These are phyloP conservation scores for Hyposmocoma kahamanoa DNA, from an alignment of 1,140 invertebrate genomes.

Conservation along the genomic window DNA sequence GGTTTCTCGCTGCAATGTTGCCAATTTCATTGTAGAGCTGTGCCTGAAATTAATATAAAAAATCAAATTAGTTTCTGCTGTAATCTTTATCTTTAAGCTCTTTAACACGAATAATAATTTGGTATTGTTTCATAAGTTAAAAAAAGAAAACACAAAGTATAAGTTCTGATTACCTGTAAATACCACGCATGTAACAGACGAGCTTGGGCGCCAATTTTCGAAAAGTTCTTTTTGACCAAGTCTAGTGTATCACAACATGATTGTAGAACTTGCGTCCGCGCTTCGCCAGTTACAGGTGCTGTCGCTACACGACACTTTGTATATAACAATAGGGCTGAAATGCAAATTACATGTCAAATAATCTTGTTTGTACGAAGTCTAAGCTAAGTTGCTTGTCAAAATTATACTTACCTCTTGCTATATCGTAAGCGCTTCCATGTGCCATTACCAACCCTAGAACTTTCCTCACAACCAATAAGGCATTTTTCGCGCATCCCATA, in stretches of 20 bases:
- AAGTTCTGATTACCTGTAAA: constrained; percentile 74
- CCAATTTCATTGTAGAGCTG: constrained; percentile 80
- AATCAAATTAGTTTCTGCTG: too few species aligned
- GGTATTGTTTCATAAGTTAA: too few species aligned
- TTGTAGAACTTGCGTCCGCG: constrained; percentile 73
- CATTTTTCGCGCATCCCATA: constrained; percentile 83
- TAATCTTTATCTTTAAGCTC: too few species aligned
- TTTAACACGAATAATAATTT: too few species aligned
- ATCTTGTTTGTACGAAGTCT: too few species aligned
- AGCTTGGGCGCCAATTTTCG: constrained; percentile 82
- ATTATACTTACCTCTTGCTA: constrained; percentile 76
- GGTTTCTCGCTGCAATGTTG: constrained; percentile 79
- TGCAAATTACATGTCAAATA: too few species aligned
- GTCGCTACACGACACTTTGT: constrained; percentile 81
- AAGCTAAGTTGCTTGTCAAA: too few species aligned
- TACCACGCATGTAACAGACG: constrained; percentile 82
- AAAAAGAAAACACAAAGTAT: too few species aligned
- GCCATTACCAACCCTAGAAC: constrained; percentile 83
- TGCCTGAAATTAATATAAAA: constrained; percentile 70
- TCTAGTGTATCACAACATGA: constrained; percentile 79
- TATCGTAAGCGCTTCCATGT: constrained; percentile 87
- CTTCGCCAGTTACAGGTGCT: constrained; percentile 64
- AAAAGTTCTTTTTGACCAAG: constrained; percentile 80
- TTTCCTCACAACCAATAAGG: constrained; percentile 80
- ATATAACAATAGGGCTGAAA: constrained; percentile 74